Percentiles rank a stretch among this genome's conserved stretches.
phyloP scores from a whole-genome alignment of 2,113 vertebrate genomes.

The Morone chrysops region DNA sequence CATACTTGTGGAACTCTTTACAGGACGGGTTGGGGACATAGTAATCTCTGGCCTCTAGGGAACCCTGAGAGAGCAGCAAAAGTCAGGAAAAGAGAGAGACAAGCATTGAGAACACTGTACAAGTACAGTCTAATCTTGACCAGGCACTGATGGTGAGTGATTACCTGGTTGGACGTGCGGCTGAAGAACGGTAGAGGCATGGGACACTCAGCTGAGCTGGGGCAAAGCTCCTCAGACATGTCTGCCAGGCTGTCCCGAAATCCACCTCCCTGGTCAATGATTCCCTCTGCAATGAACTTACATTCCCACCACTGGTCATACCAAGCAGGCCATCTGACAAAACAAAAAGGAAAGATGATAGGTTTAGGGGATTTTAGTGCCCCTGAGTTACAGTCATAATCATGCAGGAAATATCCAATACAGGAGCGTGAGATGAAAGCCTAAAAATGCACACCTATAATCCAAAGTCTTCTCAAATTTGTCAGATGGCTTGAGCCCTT shows the following conservation, averaged over 20 bases:
- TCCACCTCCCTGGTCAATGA: constrained; percentile 98
- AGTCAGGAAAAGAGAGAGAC: neutral
- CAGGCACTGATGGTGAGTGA: neutral
- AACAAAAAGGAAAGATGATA: neutral
- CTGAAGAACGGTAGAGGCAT: constrained; percentile 96
- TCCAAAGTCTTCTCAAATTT: constrained; percentile 97
- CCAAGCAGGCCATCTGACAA: constrained; percentile 92
- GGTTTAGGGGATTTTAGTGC: neutral
- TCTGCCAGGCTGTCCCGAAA: constrained; percentile 97
- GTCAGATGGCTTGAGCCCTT: constrained; percentile 96
- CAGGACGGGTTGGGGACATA: constrained; percentile 98
- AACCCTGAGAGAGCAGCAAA: constrained; percentile 83
- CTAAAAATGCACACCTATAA: constrained; percentile 85
- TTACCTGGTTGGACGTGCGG: constrained; percentile 95
- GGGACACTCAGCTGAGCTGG: constrained; percentile 93
- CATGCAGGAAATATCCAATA: neutral
- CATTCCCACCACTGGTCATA: constrained; percentile 99
- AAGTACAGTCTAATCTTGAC: neutral
- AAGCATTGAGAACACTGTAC: neutral
- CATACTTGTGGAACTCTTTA: constrained; percentile 93
- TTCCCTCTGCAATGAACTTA: constrained; percentile 98
- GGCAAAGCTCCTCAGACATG: constrained; percentile 98
- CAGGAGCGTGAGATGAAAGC: neutral
- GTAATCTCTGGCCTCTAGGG: constrained; percentile 95
- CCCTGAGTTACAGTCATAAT: neutral